These are phyloP conservation scores for Hydractinia echinata DNA, from an alignment of 30 jellyfish, hydroid and myxozoan genomes.

Conservation along the genomic window DNA sequence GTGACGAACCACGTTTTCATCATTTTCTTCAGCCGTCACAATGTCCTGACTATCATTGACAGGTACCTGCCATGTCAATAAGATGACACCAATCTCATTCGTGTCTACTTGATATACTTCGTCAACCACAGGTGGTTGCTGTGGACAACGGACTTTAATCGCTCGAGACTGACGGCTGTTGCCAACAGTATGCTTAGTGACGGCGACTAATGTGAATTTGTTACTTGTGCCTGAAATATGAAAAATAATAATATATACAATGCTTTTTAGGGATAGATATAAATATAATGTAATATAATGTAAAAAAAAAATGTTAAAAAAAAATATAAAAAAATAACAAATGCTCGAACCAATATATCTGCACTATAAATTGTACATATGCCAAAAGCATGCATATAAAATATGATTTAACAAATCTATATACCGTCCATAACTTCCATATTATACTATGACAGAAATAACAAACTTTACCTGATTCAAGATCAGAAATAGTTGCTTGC, in stretches of 20 bases:
- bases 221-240: conserved; percentile 8
- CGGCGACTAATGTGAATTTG: conserved; percentile 23
- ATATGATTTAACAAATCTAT: too few relatives aligned
- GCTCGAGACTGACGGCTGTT: conserved; percentile 46
- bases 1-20: not conserved
- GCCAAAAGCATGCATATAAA: too few relatives aligned
- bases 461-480: conserved; percentile 35
- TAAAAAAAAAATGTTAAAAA: too few relatives aligned
- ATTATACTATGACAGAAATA: not conserved
- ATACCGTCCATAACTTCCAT: too few relatives aligned
- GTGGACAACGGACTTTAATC: conserved; percentile 34
- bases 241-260: not conserved
- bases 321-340: too few relatives aligned
- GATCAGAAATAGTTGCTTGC: conserved; percentile 24
- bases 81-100: conserved; percentile 35
- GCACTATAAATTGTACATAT: too few relatives aligned
- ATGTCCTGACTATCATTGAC: not conserved
- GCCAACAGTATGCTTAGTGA: conserved; percentile 28
- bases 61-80: conserved; percentile 49
- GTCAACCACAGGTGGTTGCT: conserved; percentile 30
- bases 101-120: conserved; percentile 37
- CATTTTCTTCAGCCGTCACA: not conserved
- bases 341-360: too few relatives aligned
- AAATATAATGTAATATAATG: too few relatives aligned
- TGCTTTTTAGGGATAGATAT: not conserved